Evolutionary conservation across 2,113 vertebrate species (phyloP), one percentile per base, ranked within the genome.

Genomic region (Proteles cristata): DNA sequence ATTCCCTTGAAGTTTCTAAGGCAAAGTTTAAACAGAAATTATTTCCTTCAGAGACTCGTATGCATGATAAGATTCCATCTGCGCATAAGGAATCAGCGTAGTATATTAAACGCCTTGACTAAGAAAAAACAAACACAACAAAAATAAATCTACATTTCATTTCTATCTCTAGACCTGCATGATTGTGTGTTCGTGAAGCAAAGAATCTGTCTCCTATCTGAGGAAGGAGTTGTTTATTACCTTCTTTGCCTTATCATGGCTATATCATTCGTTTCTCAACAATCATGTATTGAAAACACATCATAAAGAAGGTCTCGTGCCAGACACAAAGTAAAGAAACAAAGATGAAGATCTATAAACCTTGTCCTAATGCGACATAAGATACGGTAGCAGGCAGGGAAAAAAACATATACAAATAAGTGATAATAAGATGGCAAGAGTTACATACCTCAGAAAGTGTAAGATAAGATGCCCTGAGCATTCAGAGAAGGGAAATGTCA

Each of bases 11-110:
- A 96, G 96, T 12, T 1, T 55, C 80, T 31, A 7, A 97, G 92
- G 92, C 93, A 94, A 96, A 97, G 92, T 96, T 97, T 95, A 97
- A 98, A 86, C 90, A 0, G 5, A 92, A 92, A 97, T 79, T 82
- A 86, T 2, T 0, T 43, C 95, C 95, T 17, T 1, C 82, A 39
- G 96, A 90, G 96, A 11, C 14, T 53, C 25, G 17, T 84, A 0
- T 87, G 85, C 94, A 88, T 91, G 93, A 73, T 97, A 96, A 97
- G 82, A 43, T 89, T 95, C 94, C 96, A 95, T 96, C 88, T 96
- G 92, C 91, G 85, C 71, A 69, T 74, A 76, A 94, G 83, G 68
- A 96, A 92, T 96, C 85, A 90, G 90, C 11, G 2, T 31, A 66
- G 58, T 53, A 25, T 90, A 95, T 96, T 82, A 93, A 80, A 96